Evolutionary conservation across 2,113 vertebrate genomes (phyloP).

Genomic region (Hemiprocne comata): DNA sequence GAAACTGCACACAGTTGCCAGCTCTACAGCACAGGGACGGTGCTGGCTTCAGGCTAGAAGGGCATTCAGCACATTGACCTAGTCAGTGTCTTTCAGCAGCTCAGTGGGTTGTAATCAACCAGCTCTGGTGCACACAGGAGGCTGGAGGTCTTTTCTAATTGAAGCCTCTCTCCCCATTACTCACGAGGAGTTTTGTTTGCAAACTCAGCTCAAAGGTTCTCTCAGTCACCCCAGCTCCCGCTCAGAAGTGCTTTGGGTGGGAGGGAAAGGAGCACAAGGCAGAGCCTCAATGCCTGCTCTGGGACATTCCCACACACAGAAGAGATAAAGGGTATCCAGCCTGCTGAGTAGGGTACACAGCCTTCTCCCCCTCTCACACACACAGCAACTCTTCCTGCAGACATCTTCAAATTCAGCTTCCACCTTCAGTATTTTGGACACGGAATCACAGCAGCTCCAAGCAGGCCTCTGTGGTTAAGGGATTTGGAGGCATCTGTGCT

Average conservation of each 20-base stretch:
- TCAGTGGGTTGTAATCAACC: background rate
- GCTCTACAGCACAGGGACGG: background rate
- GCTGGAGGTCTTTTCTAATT: background rate
- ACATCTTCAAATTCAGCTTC: background rate
- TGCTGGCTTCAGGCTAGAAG: constrained; percentile 3
- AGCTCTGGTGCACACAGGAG: background rate
- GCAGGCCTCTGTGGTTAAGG: background rate
- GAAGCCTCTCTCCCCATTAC: background rate
- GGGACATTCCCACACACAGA: rapidly evolving
- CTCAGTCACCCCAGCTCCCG: background rate
- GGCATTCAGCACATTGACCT: background rate
- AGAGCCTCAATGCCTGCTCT: background rate
- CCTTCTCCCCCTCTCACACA: background rate
- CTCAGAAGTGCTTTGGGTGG: background rate
- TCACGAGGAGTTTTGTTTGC: background rate
- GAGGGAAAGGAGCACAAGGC: background rate
- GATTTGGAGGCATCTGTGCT: background rate
- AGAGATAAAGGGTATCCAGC: background rate
- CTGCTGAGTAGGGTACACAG: background rate
- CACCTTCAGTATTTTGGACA: background rate
- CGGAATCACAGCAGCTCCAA: background rate
- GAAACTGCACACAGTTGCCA: background rate
- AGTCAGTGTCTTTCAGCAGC: background rate
- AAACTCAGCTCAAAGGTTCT: background rate
- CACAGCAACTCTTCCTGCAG: background rate